phyloP scores from a whole-genome alignment of 2,113 vertebrate genomes.

The Ancistrus triradiatus region DNA sequence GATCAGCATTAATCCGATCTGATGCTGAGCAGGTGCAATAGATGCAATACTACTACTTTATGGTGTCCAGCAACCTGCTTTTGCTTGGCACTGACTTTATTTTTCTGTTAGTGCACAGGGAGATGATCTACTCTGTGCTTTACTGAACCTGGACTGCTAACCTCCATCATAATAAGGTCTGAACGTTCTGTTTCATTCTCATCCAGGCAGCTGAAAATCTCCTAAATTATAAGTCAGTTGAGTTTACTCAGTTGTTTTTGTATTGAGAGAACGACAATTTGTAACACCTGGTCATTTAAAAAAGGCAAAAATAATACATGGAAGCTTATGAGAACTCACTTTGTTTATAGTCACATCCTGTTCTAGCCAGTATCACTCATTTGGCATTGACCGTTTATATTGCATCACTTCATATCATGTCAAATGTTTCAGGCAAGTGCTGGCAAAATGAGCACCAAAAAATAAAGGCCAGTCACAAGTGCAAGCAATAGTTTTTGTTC shows the following conservation, averaged over 20 bases:
- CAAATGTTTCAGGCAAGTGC: neutral
- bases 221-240: constrained; percentile 45
- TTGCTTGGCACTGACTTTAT: neutral
- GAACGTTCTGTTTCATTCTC: constrained; percentile 55
- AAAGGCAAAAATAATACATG: neutral
- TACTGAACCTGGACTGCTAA: constrained; percentile 48
- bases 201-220: constrained; percentile 50
- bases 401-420: constrained; percentile 5
- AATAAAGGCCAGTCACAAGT: neutral
- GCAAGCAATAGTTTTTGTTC: neutral
- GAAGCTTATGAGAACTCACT: constrained; percentile 9
- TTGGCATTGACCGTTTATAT: constrained; percentile 4
- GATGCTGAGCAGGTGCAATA: too few species aligned
- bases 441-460: neutral
- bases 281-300: constrained; percentile 10
- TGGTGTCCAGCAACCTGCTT: neutral
- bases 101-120: neutral
- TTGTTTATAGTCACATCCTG: neutral
- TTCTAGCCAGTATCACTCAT: constrained; percentile 1
- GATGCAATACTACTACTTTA: neutral
- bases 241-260: constrained; percentile 35
- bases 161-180: constrained; percentile 46
- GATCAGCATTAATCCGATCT: too few species aligned
- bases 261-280: constrained; percentile 8
- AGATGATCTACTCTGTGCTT: constrained; percentile 42